phyloP scores from a whole-genome alignment of 2,797 vertebrate species.

The Sitta carolinensis region DNA sequence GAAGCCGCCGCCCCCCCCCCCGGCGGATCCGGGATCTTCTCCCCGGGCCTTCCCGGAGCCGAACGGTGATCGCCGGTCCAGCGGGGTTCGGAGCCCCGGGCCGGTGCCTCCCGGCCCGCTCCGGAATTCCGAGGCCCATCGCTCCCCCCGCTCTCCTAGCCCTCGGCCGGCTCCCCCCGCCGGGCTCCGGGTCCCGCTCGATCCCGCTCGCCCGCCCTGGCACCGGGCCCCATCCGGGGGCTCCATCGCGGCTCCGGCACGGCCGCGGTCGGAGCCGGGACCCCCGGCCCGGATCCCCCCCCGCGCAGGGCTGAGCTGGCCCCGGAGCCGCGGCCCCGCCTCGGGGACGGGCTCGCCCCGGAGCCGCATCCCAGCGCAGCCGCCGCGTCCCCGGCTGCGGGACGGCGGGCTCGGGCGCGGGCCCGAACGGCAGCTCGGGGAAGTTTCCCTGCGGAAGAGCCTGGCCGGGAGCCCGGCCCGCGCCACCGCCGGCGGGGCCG shows the following conservation, averaged over 20 bases:
- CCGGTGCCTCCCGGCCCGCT: too few relatives aligned
- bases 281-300: too few relatives aligned
- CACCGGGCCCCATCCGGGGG: not conserved
- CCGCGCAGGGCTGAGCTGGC: rapidly evolving
- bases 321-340: not conserved
- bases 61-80: not conserved
- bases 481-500: not conserved
- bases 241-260: not conserved
- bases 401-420: not conserved
- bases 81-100: too few relatives aligned
- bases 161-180: not conserved
- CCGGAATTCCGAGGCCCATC: too few relatives aligned
- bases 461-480: rapidly evolving
- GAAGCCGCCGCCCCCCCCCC: too few relatives aligned
- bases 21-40: too few relatives aligned
- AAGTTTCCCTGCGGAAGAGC: not conserved
- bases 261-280: not conserved
- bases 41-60: not conserved
- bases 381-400: not conserved
- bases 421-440: not conserved
- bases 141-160: not conserved
- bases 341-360: not conserved
- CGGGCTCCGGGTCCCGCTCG: not conserved
- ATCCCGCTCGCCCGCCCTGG: rapidly evolving
- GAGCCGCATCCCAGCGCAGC: not conserved